Evolutionary conservation across 2,888 invertebrate genomes (phyloP).

Genomic region (Diogma glabrata): DNA sequence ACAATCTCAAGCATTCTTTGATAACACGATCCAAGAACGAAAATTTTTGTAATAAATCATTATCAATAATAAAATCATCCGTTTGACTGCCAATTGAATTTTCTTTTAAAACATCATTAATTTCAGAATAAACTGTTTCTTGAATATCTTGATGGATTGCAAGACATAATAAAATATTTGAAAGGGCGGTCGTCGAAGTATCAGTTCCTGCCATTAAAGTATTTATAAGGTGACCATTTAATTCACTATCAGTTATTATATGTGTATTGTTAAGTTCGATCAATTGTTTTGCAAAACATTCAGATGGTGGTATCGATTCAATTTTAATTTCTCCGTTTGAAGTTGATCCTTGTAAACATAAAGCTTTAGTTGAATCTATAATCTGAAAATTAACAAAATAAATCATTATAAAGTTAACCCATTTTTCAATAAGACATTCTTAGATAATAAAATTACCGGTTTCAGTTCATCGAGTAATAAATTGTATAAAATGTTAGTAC

Average conservation of each 20-base stretch:
- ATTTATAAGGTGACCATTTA: background rate
- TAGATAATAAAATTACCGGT: too few species aligned
- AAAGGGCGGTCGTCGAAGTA: background rate
- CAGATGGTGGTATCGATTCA: too few species aligned
- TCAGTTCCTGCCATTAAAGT: constrained; percentile 1
- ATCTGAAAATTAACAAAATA: too few species aligned
- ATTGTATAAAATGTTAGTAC: background rate
- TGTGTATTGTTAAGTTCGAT: background rate
- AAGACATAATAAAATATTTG: background rate
- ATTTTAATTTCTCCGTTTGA: too few species aligned
- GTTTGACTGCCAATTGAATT: background rate
- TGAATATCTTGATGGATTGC: background rate
- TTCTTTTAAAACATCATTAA: background rate
- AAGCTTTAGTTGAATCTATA: too few species aligned
- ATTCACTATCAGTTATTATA: background rate
- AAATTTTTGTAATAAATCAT: constrained; percentile 3
- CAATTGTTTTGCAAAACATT: background rate
- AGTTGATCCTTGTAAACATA: too few species aligned
- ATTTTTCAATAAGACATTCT: too few species aligned
- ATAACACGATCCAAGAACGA: background rate
- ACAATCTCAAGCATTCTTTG: background rate
- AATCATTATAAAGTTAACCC: too few species aligned
- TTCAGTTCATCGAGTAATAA: background rate
- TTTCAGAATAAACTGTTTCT: background rate
- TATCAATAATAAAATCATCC: background rate